Conservation (phyloP, 2,113 vertebrate species). For the Ariopsis seemanni region DNA sequence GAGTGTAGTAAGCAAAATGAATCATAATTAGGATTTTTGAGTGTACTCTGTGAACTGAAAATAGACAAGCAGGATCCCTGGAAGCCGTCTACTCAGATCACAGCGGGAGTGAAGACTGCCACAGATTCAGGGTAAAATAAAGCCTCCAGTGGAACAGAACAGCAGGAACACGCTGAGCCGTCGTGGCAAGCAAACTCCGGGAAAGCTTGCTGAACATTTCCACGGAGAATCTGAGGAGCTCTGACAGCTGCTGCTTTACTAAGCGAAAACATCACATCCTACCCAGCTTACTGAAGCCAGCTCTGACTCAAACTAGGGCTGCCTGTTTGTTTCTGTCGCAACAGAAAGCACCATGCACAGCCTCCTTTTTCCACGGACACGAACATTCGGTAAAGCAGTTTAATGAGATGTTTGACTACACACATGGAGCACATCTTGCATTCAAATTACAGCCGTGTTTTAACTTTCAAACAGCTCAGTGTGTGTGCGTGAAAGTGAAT, state of each 20-base stretch:
- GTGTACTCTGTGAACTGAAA: background rate
- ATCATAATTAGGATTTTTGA: background rate
- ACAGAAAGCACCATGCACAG: background rate
- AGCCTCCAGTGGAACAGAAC: background rate
- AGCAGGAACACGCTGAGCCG: background rate
- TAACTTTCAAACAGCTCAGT: background rate
- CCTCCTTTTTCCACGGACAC: constrained; percentile 13
- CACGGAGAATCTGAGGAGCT: background rate
- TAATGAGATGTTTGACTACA: background rate
- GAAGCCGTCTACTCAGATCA: background rate
- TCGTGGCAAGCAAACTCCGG: background rate
- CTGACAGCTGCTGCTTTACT: background rate
- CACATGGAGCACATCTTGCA: background rate
- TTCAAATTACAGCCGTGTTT: background rate
- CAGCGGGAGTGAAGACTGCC: background rate
- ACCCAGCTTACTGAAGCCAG: background rate
- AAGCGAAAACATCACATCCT: constrained; percentile 15
- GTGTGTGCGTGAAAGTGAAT: background rate
- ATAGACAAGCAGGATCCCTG: background rate
- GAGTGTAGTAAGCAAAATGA: background rate
- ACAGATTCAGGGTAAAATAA: background rate
- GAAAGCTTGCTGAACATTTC: constrained; percentile 22
- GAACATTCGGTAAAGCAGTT: background rate
- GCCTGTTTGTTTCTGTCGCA: constrained; percentile 25
- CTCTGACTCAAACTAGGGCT: constrained; percentile 24